phyloP scores from a whole-genome alignment of 2,113 vertebrate genomes.

The Parus major region DNA sequence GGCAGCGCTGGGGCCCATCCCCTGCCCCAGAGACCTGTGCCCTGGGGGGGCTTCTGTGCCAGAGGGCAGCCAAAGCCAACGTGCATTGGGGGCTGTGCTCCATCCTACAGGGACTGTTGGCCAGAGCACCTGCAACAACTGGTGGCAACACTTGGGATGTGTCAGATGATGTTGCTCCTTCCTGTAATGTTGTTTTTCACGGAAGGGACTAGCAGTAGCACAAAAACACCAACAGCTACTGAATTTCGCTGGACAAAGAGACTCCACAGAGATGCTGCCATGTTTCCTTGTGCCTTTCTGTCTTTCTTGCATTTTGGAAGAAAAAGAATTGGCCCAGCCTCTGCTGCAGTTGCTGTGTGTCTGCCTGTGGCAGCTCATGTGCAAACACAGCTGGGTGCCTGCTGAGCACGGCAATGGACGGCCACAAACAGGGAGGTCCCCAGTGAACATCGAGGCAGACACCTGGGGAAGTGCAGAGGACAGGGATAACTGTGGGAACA shows the following conservation, averaged over 20 bases:
- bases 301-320: not conserved
- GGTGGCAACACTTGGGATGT: not conserved
- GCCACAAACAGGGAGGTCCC: too few relatives aligned
- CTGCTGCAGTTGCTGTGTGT: too few relatives aligned
- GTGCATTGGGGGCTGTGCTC: not conserved
- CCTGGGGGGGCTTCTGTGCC: not conserved
- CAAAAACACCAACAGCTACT: not conserved
- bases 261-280: not conserved
- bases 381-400: too few relatives aligned
- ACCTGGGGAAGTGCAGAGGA: too few relatives aligned
- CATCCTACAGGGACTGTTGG: not conserved
- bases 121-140: not conserved
- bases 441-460: too few relatives aligned
- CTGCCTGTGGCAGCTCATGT: too few relatives aligned
- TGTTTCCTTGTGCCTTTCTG: not conserved
- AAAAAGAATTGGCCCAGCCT: too few relatives aligned
- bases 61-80: too few relatives aligned
- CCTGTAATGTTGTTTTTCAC: too few relatives aligned
- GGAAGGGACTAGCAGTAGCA: not conserved
- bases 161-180: not conserved
- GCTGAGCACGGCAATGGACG: too few relatives aligned
- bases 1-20: not conserved
- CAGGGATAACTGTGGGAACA: too few relatives aligned
- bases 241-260: not conserved
- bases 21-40: not conserved